Conservation (phyloP, 2,113 vertebrate species). For the Paracanthobrama guichenoti region DNA sequence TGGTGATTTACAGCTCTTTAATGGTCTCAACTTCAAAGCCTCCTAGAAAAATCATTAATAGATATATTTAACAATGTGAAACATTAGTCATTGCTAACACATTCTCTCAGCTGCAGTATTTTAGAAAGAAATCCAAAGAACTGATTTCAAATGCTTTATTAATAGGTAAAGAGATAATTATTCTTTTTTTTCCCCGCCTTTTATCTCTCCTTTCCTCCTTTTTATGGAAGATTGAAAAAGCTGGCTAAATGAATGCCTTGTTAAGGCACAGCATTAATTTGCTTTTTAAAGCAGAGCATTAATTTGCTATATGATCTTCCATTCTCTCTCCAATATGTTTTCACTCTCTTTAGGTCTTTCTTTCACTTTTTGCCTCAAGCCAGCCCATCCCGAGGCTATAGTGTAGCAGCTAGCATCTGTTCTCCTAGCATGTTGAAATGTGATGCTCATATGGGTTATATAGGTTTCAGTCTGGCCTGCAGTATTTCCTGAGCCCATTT, state of each 20-base stretch:
- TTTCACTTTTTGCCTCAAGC: neutral
- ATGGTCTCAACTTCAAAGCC: conserved; percentile 69
- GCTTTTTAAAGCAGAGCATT: conserved; percentile 24
- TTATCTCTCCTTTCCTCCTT: conserved; percentile 13
- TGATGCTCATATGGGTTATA: neutral
- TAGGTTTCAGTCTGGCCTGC: neutral
- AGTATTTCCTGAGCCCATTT: neutral
- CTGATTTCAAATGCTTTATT: conserved; percentile 55
- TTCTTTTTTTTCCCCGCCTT: conserved; percentile 23
- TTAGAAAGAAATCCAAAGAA: conserved; percentile 45
- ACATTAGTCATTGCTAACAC: conserved; percentile 57
- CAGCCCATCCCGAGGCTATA: neutral
- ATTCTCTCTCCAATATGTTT: conserved; percentile 5
- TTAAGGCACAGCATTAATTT: conserved; percentile 42
- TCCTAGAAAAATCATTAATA: conserved; percentile 60
- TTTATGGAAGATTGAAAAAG: conserved; percentile 28
- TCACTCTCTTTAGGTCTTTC: neutral
- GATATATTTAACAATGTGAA: conserved; percentile 59
- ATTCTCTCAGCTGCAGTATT: conserved; percentile 35
- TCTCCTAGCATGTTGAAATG: neutral
- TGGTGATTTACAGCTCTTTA: conserved; percentile 72
- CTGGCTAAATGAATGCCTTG: conserved; percentile 49
- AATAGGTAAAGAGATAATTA: conserved; percentile 57
- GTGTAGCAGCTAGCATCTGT: neutral
- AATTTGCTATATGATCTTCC: conserved; percentile 7